Conservation (phyloP, 2,888 invertebrate genomes). For the Ethmia dodecea region DNA sequence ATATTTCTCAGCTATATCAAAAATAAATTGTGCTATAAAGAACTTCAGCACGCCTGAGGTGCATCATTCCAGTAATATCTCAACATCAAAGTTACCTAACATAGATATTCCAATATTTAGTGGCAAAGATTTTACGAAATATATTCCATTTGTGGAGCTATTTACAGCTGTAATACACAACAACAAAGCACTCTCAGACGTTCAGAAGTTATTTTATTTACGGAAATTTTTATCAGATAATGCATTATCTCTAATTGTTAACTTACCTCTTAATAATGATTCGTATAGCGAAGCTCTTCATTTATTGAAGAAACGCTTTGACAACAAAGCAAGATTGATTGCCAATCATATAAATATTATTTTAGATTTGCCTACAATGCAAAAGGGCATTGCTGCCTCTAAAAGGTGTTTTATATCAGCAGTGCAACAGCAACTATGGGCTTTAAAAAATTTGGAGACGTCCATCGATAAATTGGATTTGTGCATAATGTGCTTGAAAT, state of each 20-base stretch:
- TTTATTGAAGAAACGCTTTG: slow-evolving; percentile 10
- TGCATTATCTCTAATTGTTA: slow-evolving; percentile 9
- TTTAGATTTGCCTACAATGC: slow-evolving; percentile 10
- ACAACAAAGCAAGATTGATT: slow-evolving; percentile 10
- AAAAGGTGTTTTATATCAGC: slow-evolving; percentile 15
- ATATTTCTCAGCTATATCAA: slow-evolving; percentile 9
- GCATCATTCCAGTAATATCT: background rate
- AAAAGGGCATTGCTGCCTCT: slow-evolving; percentile 17
- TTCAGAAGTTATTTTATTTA: slow-evolving; percentile 14
- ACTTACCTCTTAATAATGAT: slow-evolving; percentile 11
- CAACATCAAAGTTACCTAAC: slow-evolving; percentile 14
- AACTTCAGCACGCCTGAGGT: background rate
- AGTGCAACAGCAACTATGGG: slow-evolving; percentile 7
- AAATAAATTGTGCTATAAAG: slow-evolving; percentile 9
- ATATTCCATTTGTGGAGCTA: slow-evolving; percentile 13
- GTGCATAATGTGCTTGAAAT: background rate
- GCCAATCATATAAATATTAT: slow-evolving; percentile 9
- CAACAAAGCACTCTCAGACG: slow-evolving; percentile 11
- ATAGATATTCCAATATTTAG: slow-evolving; percentile 13
- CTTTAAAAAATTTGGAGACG: slow-evolving; percentile 3
- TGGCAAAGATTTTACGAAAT: slow-evolving; percentile 16
- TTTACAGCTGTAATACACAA: slow-evolving; percentile 17
- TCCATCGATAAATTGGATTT: slow-evolving; percentile 6
- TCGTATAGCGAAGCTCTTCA: slow-evolving; percentile 10
- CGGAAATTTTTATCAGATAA: slow-evolving; percentile 9